Base-by-base conservation (phyloP, 1,140 invertebrate species). In the Ceratitis capitata region DNA sequence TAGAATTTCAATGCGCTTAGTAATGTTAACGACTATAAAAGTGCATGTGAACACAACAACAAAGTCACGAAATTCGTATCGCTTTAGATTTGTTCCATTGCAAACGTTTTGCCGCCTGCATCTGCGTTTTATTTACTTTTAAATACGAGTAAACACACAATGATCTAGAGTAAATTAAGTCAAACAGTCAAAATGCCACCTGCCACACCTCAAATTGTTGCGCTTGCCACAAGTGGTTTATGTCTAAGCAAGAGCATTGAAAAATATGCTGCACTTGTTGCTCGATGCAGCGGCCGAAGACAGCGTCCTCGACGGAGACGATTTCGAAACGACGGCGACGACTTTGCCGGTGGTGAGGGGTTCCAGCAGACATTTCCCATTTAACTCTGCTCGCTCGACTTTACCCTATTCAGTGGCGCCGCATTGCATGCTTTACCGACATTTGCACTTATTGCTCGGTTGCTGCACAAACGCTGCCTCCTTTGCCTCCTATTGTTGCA, bases 101-200 rank as follows among this genome's bases (percentile, higher is more conserved):
- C 0, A 5, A 19, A 1, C 51, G 7, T 53, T 53, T 53, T 26
- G 26, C 19, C 23, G 23, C 58, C 29, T 3, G 0, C 58, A 2
- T 42, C 0, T 23, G 14, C 10, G 5, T 14, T 16, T 53, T 78
- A 35, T 78, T 78, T 78, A 78, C 69, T 78, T 45, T 78, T n/a
- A n/a, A n/a, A n/a, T n/a, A n/a, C n/a, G n/a, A n/a, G n/a, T n/a
- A n/a, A 14, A 42, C 69, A 78, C 39, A 78, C 69, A 78, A 78
- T 78, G 32, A 78, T 45, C 45, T 35, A 19, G 39, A 3, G n/a
- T 16, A 47, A 78, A 78, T 78, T 78, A 78, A 78, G 69, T 78
- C 45, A 78, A 78, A 78, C 39, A 78, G 69, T 78, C 69, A 45
- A 78, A 78, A 78, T 78, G 42, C 69, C 69, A 45, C 69, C 69